Evolutionary conservation across 2,888 invertebrate genomes (phyloP), one percentile per base, ranked within the genome.

Genomic region (Eretmocerus hayati): DNA sequence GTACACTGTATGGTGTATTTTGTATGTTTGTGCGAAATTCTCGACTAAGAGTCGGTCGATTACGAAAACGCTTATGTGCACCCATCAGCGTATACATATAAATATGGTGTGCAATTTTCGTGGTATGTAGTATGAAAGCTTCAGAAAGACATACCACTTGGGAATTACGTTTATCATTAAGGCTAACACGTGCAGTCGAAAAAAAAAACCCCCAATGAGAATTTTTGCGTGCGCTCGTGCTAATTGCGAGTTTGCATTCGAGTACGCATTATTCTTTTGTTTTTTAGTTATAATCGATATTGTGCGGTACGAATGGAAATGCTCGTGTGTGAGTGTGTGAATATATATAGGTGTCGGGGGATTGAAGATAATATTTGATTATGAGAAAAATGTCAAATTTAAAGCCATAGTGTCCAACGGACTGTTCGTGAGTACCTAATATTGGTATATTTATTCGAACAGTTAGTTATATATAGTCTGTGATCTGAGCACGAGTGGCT

Each of bases 401-500:
- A 58, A 62, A 69, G 70, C 69, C 70, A 69, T 68, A 63, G 70
- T 69, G 68, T 68, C 67, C 66, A 66, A 58, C 68, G 64, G 66
- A 70, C 65, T 67, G 68, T 67, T 59, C 63, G 67, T 68, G 66
- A 41, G 46, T 62, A 51, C n/a, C n/a, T n/a, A n/a, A n/a, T n/a
- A n/a, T n/a, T n/a, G n/a, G n/a, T n/a, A n/a, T n/a, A n/a, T n/a
- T n/a, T 54, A 50, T 52, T 51, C 57, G 64, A 63, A 65, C 69
- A 62, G 58, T n/a, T 67, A 69, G 68, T 63, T 62, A 69, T n/a
- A n/a, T n/a, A 66, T 68, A 70, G 69, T 70, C 70, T 70, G 70
- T 70, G 70, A 70, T 70, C 64, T 60, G 67, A 67, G 67, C 66
- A 68, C 66, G 63, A 60, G 67, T 69, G 69, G 70, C 69, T 68